phyloP scores from a whole-genome alignment of 2,113 vertebrate genomes.

The pig (Sus scrofa) region T2T-Sscrofa CM000813.6:85021501-85022000 shows the following conservation, averaged over 20 bases:
- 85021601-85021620: neutral
- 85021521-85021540: neutral
- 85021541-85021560: neutral
- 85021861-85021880: neutral
- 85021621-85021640: rapidly evolving
- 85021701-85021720: neutral
- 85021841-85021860: neutral
- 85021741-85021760: neutral
- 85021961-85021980: neutral
- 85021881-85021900: rapidly evolving
- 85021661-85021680: neutral
- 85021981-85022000: neutral
- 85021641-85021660: neutral
- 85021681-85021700: neutral
- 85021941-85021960: neutral
- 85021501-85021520: neutral
- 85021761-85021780: neutral
- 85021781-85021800: neutral
- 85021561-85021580: neutral
- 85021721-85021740: neutral
- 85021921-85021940: neutral
- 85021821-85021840: neutral
- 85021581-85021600: neutral
- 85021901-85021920: neutral
- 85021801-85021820: neutral